A percentile compares a stretch with the other conserved stretches of the same genome.
phyloP scores from a whole-genome alignment of 1,140 invertebrate genomes.

The Leptinotarsa lineolata region DNA sequence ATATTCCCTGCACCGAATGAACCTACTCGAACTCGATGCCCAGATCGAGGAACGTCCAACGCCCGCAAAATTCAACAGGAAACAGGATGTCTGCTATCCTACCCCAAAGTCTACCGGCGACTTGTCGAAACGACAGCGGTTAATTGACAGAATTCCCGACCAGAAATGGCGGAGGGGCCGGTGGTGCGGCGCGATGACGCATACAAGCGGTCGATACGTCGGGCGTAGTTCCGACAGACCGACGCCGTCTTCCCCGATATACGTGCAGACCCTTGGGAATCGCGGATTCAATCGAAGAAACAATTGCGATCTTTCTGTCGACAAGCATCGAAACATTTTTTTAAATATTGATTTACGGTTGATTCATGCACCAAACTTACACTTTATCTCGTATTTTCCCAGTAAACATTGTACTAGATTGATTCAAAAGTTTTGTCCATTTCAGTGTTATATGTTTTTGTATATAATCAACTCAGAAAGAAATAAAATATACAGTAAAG shows the following conservation, averaged over 20 bases:
- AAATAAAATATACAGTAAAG: too few relatives aligned
- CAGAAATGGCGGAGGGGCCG: neutral
- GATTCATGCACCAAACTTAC: too few relatives aligned
- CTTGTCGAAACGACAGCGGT: neutral
- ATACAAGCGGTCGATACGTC: conserved; percentile 23
- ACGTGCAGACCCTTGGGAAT: conserved; percentile 1
- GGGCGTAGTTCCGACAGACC: conserved; percentile 24
- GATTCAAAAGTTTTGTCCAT: too few relatives aligned
- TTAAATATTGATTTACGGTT: too few relatives aligned
- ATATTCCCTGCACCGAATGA: too few relatives aligned
- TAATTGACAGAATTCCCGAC: conserved; percentile 3
- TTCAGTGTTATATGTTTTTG: too few relatives aligned
- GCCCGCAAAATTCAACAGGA: neutral
- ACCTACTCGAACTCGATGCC: neutral
- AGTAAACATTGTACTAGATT: too few relatives aligned
- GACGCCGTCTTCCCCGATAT: conserved; percentile 15
- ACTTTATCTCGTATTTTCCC: too few relatives aligned
- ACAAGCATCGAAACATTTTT: too few relatives aligned
- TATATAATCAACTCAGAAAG: too few relatives aligned
- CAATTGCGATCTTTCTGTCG: neutral
- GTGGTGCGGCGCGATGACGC: conserved; percentile 22
- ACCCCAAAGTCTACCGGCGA: conserved; percentile 4
- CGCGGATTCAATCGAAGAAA: neutral
- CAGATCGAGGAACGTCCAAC: neutral
- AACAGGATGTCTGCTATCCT: neutral